A percentile compares a stretch with the other conserved stretches of the same genome.
These are phyloP conservation scores for Hypotaenidia okinawae DNA, from an alignment of 2,797 vertebrate genomes.

Conservation along the genomic window DNA sequence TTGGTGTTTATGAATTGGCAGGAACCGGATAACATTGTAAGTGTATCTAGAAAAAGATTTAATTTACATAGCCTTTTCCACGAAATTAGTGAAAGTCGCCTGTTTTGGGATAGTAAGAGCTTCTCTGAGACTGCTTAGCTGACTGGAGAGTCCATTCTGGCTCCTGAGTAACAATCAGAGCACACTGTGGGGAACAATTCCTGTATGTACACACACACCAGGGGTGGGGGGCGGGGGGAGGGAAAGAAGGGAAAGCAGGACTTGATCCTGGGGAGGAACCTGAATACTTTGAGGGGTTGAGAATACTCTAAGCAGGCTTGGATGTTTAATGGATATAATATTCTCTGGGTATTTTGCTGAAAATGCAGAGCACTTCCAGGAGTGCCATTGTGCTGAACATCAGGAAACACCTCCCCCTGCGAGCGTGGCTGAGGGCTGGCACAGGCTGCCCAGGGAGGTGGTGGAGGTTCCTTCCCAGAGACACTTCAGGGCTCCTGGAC, in stretches of 20 bases:
- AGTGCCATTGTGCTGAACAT: neutral
- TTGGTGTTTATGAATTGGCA: neutral
- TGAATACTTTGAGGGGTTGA: neutral
- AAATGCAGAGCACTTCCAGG: neutral
- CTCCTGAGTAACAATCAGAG: neutral
- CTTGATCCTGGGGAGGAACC: neutral
- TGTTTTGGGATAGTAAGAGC: neutral
- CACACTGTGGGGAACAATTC: neutral
- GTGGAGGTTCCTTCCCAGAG: neutral
- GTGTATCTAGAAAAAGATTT: neutral
- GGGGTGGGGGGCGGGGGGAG: no score
- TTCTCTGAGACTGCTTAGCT: neutral
- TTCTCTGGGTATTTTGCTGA: neutral
- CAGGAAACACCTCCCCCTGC: neutral
- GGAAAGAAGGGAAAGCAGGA: no score
- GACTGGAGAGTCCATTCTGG: neutral
- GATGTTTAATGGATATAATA: neutral
- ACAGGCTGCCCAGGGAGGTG: no score
- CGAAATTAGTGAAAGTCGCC: neutral
- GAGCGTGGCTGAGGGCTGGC: neutral
- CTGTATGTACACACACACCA: neutral
- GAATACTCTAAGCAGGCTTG: neutral
- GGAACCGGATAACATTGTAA: neutral
- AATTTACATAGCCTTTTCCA: neutral
- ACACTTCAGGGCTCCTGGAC: neutral